Evolutionary conservation across 2,888 invertebrate species (phyloP).

Genomic region (Agrochola macilenta): DNA sequence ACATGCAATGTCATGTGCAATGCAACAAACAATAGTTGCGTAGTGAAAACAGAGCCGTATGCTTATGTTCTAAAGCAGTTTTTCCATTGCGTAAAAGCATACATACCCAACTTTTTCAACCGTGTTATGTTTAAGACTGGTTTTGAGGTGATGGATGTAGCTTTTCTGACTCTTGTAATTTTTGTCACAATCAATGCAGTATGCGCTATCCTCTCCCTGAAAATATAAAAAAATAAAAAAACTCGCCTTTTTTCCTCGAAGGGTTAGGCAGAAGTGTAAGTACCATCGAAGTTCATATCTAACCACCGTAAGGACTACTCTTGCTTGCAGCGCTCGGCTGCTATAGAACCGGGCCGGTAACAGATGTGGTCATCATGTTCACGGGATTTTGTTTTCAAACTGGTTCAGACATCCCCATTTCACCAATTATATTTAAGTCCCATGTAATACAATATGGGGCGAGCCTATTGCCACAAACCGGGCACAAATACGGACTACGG

Average conservation of each 20-base stretch:
- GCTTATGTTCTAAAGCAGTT: not conserved
- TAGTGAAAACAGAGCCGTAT: not conserved
- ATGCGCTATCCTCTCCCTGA: conserved; percentile 11
- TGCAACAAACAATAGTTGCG: not conserved
- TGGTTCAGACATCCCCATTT: not conserved
- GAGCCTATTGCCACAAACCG: not conserved
- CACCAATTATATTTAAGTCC: not conserved
- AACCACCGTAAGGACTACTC: too few species aligned
- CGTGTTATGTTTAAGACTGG: conserved; percentile 37
- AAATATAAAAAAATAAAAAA: not conserved
- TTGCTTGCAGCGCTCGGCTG: too few species aligned
- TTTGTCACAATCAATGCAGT: conserved; percentile 32
- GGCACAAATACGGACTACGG: not conserved
- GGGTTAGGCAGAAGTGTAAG: not conserved
- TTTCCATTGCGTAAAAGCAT: not conserved
- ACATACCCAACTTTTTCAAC: conserved; percentile 41
- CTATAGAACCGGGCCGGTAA: too few species aligned
- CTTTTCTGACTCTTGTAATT: conserved; percentile 1
- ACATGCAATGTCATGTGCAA: not conserved
- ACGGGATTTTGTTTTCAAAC: too few species aligned
- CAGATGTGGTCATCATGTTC: too few species aligned
- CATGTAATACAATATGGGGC: not conserved
- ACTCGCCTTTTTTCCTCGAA: not conserved
- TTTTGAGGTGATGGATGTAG: conserved; percentile 28
- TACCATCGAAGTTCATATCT: too few species aligned